These are phyloP conservation scores for Scaptomyza caliginosa DNA, from an alignment of 2,888 invertebrate species.

Conservation along the genomic window DNA sequence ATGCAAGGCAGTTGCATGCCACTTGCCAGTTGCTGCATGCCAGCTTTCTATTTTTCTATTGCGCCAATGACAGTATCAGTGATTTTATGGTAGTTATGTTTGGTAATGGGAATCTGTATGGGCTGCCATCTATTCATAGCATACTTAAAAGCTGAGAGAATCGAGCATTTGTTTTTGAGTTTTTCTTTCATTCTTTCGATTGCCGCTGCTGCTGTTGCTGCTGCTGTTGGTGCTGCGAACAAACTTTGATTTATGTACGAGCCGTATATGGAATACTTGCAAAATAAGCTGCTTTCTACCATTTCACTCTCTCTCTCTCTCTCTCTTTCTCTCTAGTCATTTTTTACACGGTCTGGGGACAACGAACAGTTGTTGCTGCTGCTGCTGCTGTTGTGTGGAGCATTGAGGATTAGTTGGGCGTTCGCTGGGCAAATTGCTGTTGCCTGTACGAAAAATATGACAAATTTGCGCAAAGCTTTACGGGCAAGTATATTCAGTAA, in stretches of 20 bases:
- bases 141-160: slow-evolving; percentile 23
- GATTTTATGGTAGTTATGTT: slow-evolving; percentile 52
- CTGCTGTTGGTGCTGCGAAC: slow-evolving; percentile 3
- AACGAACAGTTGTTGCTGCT: not conserved
- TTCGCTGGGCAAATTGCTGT: slow-evolving; percentile 1
- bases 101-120: slow-evolving; percentile 15
- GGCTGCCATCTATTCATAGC: slow-evolving; percentile 37
- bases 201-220: not conserved
- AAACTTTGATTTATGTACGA: slow-evolving; percentile 55
- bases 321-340: not conserved
- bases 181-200: slow-evolving; percentile 1
- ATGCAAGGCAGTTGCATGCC: slow-evolving; percentile 42
- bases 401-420: slow-evolving; percentile 14
- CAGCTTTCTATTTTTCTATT: not conserved
- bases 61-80: slow-evolving; percentile 42
- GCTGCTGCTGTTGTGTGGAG: not conserved
- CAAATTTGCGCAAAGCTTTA: slow-evolving; percentile 18
- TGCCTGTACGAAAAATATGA: slow-evolving; percentile 12
- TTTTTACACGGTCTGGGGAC: not conserved
- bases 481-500: slow-evolving; percentile 1
- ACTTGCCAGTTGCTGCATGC: slow-evolving; percentile 14
- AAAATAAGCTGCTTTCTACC: slow-evolving; percentile 28
- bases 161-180: not conserved
- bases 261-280: slow-evolving; percentile 38
- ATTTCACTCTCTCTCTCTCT: not conserved